These are phyloP conservation scores for Cyrtodaria siliqua DNA, from an alignment of 2,888 invertebrate genomes.

Conservation along the genomic window DNA sequence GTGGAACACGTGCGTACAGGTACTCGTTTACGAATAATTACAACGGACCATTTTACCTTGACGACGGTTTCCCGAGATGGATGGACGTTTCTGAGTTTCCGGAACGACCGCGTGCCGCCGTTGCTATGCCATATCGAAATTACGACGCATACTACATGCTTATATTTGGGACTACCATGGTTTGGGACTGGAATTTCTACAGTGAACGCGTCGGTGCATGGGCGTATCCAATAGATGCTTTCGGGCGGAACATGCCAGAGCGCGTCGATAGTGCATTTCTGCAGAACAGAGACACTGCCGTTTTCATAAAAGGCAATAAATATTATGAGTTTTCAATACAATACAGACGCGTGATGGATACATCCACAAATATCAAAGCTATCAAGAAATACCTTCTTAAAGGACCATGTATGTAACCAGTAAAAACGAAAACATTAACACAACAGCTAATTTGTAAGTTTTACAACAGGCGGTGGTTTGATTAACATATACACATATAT, in stretches of 20 bases:
- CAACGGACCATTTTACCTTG: slow-evolving; percentile 16
- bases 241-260: slow-evolving; percentile 52
- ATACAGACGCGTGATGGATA: slow-evolving; percentile 26
- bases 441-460: too few species aligned
- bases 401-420: slow-evolving; percentile 35
- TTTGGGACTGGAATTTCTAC: slow-evolving; percentile 58
- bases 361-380: neutral
- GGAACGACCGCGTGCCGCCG: slow-evolving; percentile 52
- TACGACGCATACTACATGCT: slow-evolving; percentile 46
- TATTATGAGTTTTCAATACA: slow-evolving; percentile 31
- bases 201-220: slow-evolving; percentile 54
- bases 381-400: slow-evolving; percentile 28
- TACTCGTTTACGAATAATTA: slow-evolving; percentile 6
- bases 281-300: neutral
- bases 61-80: slow-evolving; percentile 47
- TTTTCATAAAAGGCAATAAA: slow-evolving; percentile 39
- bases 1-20: slow-evolving; percentile 44
- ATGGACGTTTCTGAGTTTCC: slow-evolving; percentile 53
- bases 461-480: too few species aligned
- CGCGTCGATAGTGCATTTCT: slow-evolving; percentile 32
- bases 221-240: slow-evolving; percentile 53
- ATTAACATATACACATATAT: too few species aligned
- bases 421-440: too few species aligned
- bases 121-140: slow-evolving; percentile 40
- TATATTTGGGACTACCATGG: slow-evolving; percentile 56